Evolutionary conservation across 2,113 vertebrate genomes (phyloP), one percentile per base, ranked within the genome.

Genomic region (Triplophysa siluroides): DNA sequence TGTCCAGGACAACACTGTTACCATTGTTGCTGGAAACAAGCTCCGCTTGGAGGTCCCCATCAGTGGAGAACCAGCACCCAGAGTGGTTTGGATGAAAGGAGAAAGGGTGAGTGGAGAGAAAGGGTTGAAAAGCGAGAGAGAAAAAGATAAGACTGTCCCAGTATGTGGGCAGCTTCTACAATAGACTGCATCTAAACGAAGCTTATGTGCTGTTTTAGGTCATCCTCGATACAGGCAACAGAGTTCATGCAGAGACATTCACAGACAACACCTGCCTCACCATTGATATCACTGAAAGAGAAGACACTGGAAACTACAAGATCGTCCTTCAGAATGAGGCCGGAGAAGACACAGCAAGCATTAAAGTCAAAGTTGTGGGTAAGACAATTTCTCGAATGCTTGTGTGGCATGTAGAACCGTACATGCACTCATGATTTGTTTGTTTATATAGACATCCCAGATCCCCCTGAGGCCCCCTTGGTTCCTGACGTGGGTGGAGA

Each of bases 351-450:
- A 90, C 95, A 2, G 98, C 95, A 67, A 88, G 91, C 21, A 89
- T 99, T 88, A 97, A 94, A 85, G 90, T 99, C 86, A 99, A 99
- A 90, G 97, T 99, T 72, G 98, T 99, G 45, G 98, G 97, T 99
- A 90, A 96, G 95, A 88, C 4, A 18, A 7, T 26, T 14, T 69
- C 5, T 18, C 6, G 13, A 3, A 50, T 29, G 26, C 26, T 63
- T 19, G 41, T 26, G 61, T 63, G 14, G 29, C 6, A 60, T 13
- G 41, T 6, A 10, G 4, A n/a, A 47, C 1, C 13, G 41, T 26
- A n/a, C 47, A 75, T 58, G 7, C 2, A 65, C 29, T 84, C 18
- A 45, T 24, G 1, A 47, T 41, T 14, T 23, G 38, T 23, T 70
- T 10, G 74, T 65, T 13, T 71, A 21, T 80, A 69, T 89, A 98